These are phyloP conservation scores for Rhyacichthys aspro DNA, from an alignment of 2,797 vertebrate genomes.

Conservation along the genomic window DNA sequence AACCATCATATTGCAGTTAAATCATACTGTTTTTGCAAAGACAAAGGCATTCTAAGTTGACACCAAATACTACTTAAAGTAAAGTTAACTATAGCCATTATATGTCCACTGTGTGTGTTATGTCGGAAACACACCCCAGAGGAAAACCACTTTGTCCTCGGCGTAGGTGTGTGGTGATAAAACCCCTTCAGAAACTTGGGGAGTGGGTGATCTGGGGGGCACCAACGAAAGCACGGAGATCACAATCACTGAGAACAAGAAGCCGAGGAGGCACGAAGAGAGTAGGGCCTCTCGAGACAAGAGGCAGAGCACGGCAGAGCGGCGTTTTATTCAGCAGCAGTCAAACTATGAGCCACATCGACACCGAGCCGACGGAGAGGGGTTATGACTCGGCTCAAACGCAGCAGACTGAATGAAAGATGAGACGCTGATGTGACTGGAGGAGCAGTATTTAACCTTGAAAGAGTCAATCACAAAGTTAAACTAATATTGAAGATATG, in stretches of 20 bases:
- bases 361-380: slow-evolving; percentile 10
- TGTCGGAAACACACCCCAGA: too few relatives aligned
- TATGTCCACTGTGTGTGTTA: too few relatives aligned
- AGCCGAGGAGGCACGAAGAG: slow-evolving; percentile 30
- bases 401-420: slow-evolving; percentile 35
- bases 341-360: slow-evolving; percentile 34
- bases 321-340: slow-evolving; percentile 48
- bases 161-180: neutral
- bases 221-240: slow-evolving; percentile 51
- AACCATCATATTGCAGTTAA: too few relatives aligned
- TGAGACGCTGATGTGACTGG: slow-evolving; percentile 31
- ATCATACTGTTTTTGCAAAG: too few relatives aligned
- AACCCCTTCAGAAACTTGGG: too few relatives aligned
- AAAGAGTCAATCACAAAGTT: slow-evolving; percentile 17
- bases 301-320: slow-evolving; percentile 44
- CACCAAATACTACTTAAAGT: too few relatives aligned
- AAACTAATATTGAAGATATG: neutral
- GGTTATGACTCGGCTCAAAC: slow-evolving; percentile 35
- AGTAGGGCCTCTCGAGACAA: slow-evolving; percentile 67
- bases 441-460: slow-evolving; percentile 30
- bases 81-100: too few relatives aligned
- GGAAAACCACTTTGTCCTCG: too few relatives aligned
- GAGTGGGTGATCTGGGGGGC: slow-evolving; percentile 9
- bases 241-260: slow-evolving; percentile 61
- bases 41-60: too few relatives aligned